Base-by-base conservation (phyloP, 2,797 vertebrate species). In the Spinibarbus caldwelli region DNA sequence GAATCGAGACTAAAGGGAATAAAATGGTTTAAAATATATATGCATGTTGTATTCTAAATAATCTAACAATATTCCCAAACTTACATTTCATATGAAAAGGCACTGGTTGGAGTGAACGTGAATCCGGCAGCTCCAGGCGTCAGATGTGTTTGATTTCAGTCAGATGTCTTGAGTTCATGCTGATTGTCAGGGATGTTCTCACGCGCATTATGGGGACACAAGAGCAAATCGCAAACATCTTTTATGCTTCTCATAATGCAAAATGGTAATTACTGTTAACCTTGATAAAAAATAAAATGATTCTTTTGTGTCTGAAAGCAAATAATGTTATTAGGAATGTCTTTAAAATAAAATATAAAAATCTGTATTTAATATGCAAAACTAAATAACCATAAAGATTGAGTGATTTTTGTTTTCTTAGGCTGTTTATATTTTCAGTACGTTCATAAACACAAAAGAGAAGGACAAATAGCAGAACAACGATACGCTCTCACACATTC, bases 401-500 rank as follows among this genome's bases (percentile, higher is more conserved):
- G 5, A 14, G 6, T 14, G 12, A 23, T 0, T 36, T 78, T 52
- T 31, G 14, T 19, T 47, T 6, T 14, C 26, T 29, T 59, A 26
- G 11, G 57, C n/a, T 45, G 4, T 75, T 31, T 78, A 17, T 43
- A 11, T 43, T 78, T 41, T 26, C 17, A 9, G 38, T 12, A 78
- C 4, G 57, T 45, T 62, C 31, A 57, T 77, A 7, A 4, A 43
- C 11, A 38, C 41, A 67, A 54, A n/a, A 36, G 21, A 7, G 1
- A 78, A 76, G n/a, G 23, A 11, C 26, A 83, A 34, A 76, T 43
- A 54, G 86, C 78, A 29, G 29, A 88, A 14, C 93, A 95, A 92
- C 95, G 95, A 93, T 26, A 62, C 82, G 85, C 93, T 93, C 95
- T 91, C 38, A 2, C 95, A 95, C 95, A 45, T 41, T 31, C 54